Base-by-base conservation (phyloP, 2,888 invertebrate genomes). In the Steinernema hermaphroditum region DNA sequence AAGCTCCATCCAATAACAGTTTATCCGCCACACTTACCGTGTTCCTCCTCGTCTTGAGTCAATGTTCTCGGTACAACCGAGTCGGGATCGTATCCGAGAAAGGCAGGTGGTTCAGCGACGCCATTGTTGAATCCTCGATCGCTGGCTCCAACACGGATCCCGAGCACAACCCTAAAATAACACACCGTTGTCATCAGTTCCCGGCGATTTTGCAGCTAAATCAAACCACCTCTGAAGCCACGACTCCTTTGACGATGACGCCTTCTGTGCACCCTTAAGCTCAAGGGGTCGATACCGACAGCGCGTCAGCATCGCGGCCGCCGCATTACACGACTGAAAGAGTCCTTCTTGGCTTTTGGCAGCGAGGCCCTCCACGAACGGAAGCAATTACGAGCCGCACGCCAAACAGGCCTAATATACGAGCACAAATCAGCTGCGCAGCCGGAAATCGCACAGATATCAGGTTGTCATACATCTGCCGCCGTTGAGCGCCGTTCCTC, bases 21-120 rank as follows among this genome's bases (percentile, higher is more conserved):
- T n/a, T n/a, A n/a, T n/a, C n/a, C n/a, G n/a, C n/a, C n/a, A n/a
- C 8, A 37, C 37, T 37, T 72, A 74, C 77, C 75, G n/a, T 71
- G 69, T 34, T 78, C 78, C 37, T 76, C 74, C 32, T 68, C 44
- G 9, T 73, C 70, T n/a, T 54, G 69, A 34, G 73, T 72, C 24
- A 73, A 24, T 27, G 68, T 29, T 37, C 43, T 69, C 27, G 77
- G 72, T n/a, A 37, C 44, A 37, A 74, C 72, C 19, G 68, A 34
- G 37, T 75, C 74, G 34, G 69, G 41, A 22, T 78, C 73, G 57
- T 74, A 73, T 27, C 49, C 22, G 46, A 74, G 43, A 34, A 72
- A 73, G 9, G 71, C 41, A 16, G 69, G 72, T 41, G 37, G 57
- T 24, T 44, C 29, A 22, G 24, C 72, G 12, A 44, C 29, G 6